Conservation (phyloP, 2,113 vertebrate genomes). For the Mixornis gularis region DNA sequence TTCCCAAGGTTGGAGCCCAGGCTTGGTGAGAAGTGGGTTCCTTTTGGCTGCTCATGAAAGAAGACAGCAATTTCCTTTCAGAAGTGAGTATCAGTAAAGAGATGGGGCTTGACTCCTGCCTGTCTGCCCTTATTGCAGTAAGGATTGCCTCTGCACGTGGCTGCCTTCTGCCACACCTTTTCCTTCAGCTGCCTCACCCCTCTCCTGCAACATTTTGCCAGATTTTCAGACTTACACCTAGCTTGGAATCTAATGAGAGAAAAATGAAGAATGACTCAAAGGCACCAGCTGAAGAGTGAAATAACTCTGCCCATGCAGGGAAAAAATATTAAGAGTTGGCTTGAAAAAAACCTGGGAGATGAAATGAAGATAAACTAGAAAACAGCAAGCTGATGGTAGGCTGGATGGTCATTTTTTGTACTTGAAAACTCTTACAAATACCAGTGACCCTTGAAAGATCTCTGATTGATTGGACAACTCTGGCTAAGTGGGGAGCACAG, state of each 20-base stretch:
- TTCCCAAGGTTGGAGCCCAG: background rate
- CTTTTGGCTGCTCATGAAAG: background rate
- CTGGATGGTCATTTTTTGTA: background rate
- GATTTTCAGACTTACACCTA: background rate
- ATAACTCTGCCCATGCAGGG: background rate
- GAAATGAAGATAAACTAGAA: slow-evolving; percentile 15
- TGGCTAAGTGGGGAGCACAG: background rate
- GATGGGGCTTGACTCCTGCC: background rate
- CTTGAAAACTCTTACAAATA: background rate
- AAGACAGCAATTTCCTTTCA: background rate
- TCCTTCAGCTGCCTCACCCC: background rate
- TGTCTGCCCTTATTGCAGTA: background rate
- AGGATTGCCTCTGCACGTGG: accelerated
- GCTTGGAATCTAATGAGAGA: background rate
- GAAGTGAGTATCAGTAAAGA: background rate
- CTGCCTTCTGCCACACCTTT: background rate
- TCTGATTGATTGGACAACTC: slow-evolving; percentile 27
- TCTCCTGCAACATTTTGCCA: background rate
- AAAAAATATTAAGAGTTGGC: background rate
- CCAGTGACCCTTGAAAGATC: slow-evolving; percentile 47
- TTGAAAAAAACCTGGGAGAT: background rate
- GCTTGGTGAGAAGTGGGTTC: background rate
- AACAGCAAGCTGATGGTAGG: background rate
- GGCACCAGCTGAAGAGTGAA: background rate
- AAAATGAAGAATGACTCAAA: background rate